A percentile compares a stretch with the other conserved stretches of the same genome.
phyloP scores from a whole-genome alignment of 2,888 invertebrate species.

The Cerastoderma edule region DNA sequence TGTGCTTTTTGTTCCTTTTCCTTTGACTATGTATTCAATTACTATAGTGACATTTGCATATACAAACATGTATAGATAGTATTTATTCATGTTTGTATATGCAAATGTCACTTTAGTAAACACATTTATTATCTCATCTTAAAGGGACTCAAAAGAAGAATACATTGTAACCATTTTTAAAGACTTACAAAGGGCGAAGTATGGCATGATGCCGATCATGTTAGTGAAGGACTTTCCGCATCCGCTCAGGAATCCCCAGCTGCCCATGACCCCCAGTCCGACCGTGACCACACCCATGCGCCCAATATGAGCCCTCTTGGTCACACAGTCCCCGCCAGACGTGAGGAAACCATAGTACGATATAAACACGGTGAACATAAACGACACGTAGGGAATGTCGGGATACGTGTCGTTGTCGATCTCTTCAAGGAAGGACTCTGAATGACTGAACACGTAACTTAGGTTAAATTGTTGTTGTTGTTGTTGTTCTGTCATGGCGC shows the following conservation, averaged over 20 bases:
- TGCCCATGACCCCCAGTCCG: conserved; percentile 34
- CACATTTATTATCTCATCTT: too few relatives aligned
- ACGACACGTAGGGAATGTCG: conserved; percentile 41
- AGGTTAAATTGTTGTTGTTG: conserved; percentile 31
- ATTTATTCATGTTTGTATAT: too few relatives aligned
- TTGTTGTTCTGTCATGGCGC: conserved; percentile 31
- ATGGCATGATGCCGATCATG: conserved; percentile 38
- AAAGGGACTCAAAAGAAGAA: too few relatives aligned
- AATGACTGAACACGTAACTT: conserved; percentile 30
- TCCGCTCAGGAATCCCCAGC: conserved; percentile 39
- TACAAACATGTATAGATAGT: too few relatives aligned
- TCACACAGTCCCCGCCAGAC: conserved; percentile 39
- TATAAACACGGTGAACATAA: conserved; percentile 43
- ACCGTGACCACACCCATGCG: conserved; percentile 35
- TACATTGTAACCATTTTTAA: too few relatives aligned
- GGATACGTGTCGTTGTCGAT: conserved; percentile 41
- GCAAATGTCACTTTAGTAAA: too few relatives aligned
- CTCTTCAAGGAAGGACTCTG: conserved; percentile 40
- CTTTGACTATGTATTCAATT: too few relatives aligned
- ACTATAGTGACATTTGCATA: too few relatives aligned
- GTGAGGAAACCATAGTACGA: conserved; percentile 40
- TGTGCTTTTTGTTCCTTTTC: too few relatives aligned
- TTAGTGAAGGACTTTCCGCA: conserved; percentile 40
- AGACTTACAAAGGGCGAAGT: conserved; percentile 42
- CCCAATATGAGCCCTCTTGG: conserved; percentile 39